Evolutionary conservation across 1,140 invertebrate species (phyloP).

Genomic region (Lasioglossum baleicum): DNA sequence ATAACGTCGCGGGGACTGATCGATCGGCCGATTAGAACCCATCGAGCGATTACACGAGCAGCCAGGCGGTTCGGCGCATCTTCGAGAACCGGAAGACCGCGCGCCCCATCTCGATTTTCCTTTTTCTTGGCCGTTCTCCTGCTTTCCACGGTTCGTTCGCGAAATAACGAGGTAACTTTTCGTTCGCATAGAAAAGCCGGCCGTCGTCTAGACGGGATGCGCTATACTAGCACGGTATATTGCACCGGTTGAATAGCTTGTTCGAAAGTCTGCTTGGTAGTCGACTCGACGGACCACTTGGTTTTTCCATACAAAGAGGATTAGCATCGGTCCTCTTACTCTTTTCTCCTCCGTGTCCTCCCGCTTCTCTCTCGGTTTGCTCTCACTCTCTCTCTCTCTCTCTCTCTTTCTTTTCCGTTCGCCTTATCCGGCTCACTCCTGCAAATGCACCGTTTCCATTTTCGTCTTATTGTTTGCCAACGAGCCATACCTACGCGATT

Average conservation of each 20-base stretch:
- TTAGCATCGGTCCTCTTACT: slow-evolving; percentile 53
- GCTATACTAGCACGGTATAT: slow-evolving; percentile 61
- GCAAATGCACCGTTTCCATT: too few species aligned
- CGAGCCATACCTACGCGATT: too few species aligned
- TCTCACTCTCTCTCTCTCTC: neutral
- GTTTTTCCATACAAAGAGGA: slow-evolving; percentile 56
- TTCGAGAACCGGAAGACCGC: neutral
- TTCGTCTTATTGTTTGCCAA: too few species aligned
- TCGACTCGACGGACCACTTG: slow-evolving; percentile 29
- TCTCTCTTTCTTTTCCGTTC: neutral
- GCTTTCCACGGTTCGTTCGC: slow-evolving; percentile 30
- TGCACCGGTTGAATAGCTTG: slow-evolving; percentile 56
- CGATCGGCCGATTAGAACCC: neutral
- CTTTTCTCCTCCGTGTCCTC: neutral
- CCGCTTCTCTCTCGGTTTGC: neutral
- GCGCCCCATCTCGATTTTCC: neutral
- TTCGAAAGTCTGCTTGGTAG: slow-evolving; percentile 50
- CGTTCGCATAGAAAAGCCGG: slow-evolving; percentile 33
- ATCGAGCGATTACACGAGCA: neutral
- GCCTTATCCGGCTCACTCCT: too few species aligned
- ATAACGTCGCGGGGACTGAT: too few species aligned
- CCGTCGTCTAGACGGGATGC: slow-evolving; percentile 60
- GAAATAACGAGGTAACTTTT: slow-evolving; percentile 62
- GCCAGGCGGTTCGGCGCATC: neutral
- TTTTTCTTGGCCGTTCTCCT: neutral